These are phyloP conservation scores for Emydoidea blandingii DNA, from an alignment of 2,797 vertebrate genomes.

Conservation along the genomic window DNA sequence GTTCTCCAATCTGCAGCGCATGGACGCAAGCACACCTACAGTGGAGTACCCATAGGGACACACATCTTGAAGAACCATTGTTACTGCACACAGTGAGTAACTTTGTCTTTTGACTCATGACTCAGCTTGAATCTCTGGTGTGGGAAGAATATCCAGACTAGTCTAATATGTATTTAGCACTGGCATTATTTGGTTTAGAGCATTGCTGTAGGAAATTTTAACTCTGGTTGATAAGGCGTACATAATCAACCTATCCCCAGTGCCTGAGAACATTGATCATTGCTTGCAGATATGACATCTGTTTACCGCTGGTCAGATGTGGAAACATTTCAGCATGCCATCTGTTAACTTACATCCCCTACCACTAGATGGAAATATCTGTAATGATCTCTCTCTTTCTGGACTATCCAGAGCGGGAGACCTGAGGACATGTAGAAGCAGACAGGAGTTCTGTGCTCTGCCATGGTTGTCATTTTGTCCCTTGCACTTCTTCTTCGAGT, in stretches of 20 bases:
- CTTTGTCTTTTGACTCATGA: neutral
- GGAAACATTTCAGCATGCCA: conserved; percentile 17
- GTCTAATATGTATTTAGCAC: neutral
- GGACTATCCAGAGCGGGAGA: neutral
- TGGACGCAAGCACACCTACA: too few relatives aligned
- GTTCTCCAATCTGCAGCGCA: too few relatives aligned
- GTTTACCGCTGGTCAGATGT: neutral
- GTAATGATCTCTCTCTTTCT: conserved; percentile 36
- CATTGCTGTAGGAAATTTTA: neutral
- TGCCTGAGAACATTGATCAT: neutral
- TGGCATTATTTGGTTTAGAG: neutral
- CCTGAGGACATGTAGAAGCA: conserved; percentile 5
- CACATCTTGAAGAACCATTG: too few relatives aligned
- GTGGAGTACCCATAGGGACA: too few relatives aligned
- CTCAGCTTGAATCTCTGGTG: neutral
- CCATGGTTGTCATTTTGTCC: neutral
- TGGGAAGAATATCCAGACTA: neutral
- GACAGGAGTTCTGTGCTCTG: neutral
- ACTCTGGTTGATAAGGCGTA: neutral
- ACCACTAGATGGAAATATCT: conserved; percentile 26
- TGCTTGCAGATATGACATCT: neutral
- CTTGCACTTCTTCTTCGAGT: too few relatives aligned
- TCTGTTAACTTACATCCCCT: conserved; percentile 61
- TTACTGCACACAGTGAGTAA: too few relatives aligned
- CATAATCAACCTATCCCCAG: neutral